These are phyloP conservation scores for Drosophila emarginata DNA, from an alignment of 2,888 invertebrate species.

Conservation along the genomic window DNA sequence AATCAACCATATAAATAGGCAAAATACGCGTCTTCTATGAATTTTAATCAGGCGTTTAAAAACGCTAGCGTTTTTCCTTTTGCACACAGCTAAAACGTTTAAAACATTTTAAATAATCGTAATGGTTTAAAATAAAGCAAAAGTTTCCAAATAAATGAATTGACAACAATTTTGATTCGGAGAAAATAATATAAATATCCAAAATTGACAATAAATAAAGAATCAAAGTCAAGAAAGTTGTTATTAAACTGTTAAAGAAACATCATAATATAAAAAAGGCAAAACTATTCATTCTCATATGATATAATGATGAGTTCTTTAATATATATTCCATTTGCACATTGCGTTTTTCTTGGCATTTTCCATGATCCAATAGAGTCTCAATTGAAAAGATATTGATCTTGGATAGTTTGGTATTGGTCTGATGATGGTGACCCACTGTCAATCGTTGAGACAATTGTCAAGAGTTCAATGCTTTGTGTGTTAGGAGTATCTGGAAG, in stretches of 20 bases:
- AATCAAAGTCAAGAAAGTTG: no score
- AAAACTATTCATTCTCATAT: no score
- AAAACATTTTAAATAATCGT: no score
- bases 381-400: constrained; percentile 48
- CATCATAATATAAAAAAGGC: no score
- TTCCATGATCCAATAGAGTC: constrained; percentile 8
- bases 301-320: no score
- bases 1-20: constrained; percentile 45
- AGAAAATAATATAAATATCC: no score
- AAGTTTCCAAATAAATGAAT: no score
- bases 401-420: constrained; percentile 27
- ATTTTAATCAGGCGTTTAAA: constrained; percentile 30
- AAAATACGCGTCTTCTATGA: constrained; percentile 20
- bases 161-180: no score
- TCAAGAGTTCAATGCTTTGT: constrained; percentile 23
- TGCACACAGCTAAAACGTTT: not conserved
- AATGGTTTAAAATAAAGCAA: no score
- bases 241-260: no score
- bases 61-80: constrained; percentile 32
- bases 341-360: not conserved
- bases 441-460: constrained; percentile 38
- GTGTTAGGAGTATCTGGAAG: constrained; percentile 39
- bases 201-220: no score
- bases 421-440: constrained; percentile 35
- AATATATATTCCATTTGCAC: no score